These are phyloP conservation scores for Clostera curtula DNA, from an alignment of 2,888 invertebrate species.

Conservation along the genomic window DNA sequence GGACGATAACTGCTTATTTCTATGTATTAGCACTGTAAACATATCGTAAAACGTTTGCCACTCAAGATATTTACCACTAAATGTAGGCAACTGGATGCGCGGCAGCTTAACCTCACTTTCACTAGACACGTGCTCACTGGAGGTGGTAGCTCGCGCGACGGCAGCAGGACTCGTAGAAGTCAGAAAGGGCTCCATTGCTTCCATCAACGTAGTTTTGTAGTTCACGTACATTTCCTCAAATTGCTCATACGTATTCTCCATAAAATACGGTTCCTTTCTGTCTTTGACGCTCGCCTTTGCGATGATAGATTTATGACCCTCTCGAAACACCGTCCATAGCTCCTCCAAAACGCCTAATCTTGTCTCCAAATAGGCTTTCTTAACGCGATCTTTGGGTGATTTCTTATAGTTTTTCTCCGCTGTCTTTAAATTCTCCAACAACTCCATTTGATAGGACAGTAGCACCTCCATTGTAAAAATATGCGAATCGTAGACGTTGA, in stretches of 20 bases:
- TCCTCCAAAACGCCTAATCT: conserved; percentile 2
- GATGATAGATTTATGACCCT: conserved; percentile 1
- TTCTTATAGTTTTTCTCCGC: conserved; percentile 5
- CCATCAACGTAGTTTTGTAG: conserved; percentile 1
- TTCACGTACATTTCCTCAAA: conserved; percentile 1
- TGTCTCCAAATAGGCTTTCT: conserved; percentile 4
- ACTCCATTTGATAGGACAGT: conserved; percentile 2
- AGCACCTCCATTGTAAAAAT: not conserved
- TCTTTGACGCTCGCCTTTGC: not conserved
- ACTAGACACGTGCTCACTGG: not conserved
- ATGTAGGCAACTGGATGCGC: conserved; percentile 5
- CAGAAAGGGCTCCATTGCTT: conserved; percentile 2
- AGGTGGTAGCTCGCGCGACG: too few relatives aligned
- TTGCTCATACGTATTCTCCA: not conserved
- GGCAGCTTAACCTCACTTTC: conserved; percentile 7
- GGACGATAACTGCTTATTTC: conserved; percentile 2
- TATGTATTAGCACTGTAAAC: conserved; percentile 6
- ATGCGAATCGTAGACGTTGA: too few relatives aligned
- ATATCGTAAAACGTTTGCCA: conserved; percentile 7
- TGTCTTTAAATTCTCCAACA: conserved; percentile 4
- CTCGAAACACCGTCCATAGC: conserved; percentile 1
- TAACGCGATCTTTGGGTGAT: conserved; percentile 5
- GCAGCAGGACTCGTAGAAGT: too few relatives aligned
- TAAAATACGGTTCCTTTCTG: conserved; percentile 1
- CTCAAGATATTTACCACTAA: conserved; percentile 5